These are phyloP conservation scores for Agonopterix subpropinquella DNA, from an alignment of 2,888 invertebrate genomes.

Conservation along the genomic window DNA sequence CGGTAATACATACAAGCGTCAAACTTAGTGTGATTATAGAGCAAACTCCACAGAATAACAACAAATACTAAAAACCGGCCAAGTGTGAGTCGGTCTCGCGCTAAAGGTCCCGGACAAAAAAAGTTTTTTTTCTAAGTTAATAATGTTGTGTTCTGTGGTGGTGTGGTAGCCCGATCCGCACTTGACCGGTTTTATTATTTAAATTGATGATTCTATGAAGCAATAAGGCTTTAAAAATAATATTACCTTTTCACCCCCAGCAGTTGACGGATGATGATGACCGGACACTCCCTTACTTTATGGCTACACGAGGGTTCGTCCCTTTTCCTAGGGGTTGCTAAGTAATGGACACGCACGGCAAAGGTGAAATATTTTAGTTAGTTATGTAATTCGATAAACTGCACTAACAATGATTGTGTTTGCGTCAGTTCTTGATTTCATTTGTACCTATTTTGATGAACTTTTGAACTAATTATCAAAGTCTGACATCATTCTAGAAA, in stretches of 20 bases:
- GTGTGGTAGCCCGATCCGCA: too few species aligned
- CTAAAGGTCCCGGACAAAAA: too few species aligned
- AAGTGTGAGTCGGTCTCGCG: too few species aligned
- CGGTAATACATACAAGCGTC: too few species aligned
- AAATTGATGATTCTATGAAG: slow-evolving; percentile 30
- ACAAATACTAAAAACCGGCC: too few species aligned
- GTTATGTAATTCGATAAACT: slow-evolving; percentile 4
- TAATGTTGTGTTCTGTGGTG: too few species aligned
- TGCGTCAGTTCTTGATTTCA: slow-evolving; percentile 8
- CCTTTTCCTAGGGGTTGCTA: slow-evolving; percentile 36
- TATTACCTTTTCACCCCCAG: slow-evolving; percentile 39
- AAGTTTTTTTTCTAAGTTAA: too few species aligned
- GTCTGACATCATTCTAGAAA: slow-evolving; percentile 2
- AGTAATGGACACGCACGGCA: slow-evolving; percentile 32
- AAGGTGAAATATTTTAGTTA: slow-evolving; percentile 32
- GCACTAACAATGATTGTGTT: slow-evolving; percentile 3
- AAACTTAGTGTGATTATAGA: too few species aligned
- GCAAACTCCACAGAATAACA: too few species aligned
- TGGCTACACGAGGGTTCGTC: slow-evolving; percentile 45
- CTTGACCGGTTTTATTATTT: too few species aligned
- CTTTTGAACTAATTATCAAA: slow-evolving; percentile 43
- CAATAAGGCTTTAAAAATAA: slow-evolving; percentile 28
- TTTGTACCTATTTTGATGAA: slow-evolving; percentile 26
- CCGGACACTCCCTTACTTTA: slow-evolving; percentile 52
- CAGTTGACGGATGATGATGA: slow-evolving; percentile 51